Base-by-base conservation (phyloP, 2,113 vertebrate species). In the Hydrolagus affinis region DNA sequence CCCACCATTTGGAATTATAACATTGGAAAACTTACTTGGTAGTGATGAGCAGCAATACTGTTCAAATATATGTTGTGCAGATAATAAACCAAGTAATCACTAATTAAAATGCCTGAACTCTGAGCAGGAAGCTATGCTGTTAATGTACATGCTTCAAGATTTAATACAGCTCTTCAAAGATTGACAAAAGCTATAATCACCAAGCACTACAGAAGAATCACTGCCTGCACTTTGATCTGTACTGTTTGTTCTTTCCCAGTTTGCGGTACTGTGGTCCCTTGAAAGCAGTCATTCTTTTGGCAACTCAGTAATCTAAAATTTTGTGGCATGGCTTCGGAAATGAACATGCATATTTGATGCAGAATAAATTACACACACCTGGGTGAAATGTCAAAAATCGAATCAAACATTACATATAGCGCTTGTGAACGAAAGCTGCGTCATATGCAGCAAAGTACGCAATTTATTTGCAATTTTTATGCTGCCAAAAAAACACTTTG, bases 301-400 rank as follows among this genome's bases (percentile, higher is more conserved):
- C 62, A 80, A 80, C 12, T 12, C 23, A 17, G 19, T n/a, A 64
- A 4, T 80, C 30, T 83, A 83, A 83, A 15, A 21, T 56, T 75
- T 25, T 83, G 78, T 62, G 66, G 25, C 62, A n/a, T 60, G 23
- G 60, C 19, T 62, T 80, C 77, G 19, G 59, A 80, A 10, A 66
- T 64, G 62, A 83, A 66, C 6, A 7, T 19, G 60, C 62, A 80
- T 80, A 80, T 80, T 64, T 80, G 23, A 80, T 80, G 15, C 60
- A 30, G 25, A 64, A 64, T 30, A 28, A 80, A 80, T 66, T 28
- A 80, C 3, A 17, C 64, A 8, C 23, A n/a, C 23, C 19, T 66
- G 10, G 30, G 17, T 11, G 17, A 8, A 30, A 4, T 59, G 44
- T 83, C 21, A 15, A 66, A 30, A 80, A 64, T 64, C 25, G 30